phyloP scores from a whole-genome alignment of 2,797 vertebrate species.

The Ibycter americanus region DNA sequence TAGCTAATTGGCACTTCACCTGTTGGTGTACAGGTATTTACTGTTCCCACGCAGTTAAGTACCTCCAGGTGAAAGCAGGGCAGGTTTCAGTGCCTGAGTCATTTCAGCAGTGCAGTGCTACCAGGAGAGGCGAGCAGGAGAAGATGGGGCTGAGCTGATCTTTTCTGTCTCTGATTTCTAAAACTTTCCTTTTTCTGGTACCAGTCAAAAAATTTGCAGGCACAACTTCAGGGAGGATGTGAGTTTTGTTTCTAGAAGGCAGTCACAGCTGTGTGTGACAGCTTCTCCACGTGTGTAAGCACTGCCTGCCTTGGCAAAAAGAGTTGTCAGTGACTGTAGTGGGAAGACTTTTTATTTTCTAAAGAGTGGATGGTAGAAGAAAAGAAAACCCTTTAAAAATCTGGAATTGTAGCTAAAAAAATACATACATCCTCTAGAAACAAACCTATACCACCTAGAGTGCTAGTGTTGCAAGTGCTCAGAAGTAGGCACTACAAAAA shows the following conservation, averaged over 20 bases:
- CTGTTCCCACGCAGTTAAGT: not conserved
- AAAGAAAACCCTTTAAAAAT: not conserved
- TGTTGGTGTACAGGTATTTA: not conserved
- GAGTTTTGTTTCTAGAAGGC: not conserved
- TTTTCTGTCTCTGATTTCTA: not conserved
- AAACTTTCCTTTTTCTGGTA: not conserved
- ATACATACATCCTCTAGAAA: not conserved
- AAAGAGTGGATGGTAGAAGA: not conserved
- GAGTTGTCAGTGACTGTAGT: not conserved
- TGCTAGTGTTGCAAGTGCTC: not conserved
- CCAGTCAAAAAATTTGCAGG: not conserved
- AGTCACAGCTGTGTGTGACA: not conserved
- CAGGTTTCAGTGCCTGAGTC: not conserved
- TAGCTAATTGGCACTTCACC: not conserved
- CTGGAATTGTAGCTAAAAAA: not conserved
- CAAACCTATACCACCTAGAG: not conserved
- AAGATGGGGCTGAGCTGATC: not conserved
- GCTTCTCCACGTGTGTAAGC: not conserved
- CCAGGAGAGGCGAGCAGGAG: not conserved
- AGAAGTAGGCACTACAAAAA: not conserved
- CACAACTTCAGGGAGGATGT: not conserved
- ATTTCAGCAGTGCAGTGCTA: not conserved
- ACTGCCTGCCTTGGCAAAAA: not conserved
- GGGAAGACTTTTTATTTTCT: not conserved
- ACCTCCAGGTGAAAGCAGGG: not conserved